These are phyloP conservation scores for Drosophila ochracea DNA, from an alignment of 2,888 invertebrate genomes.

Conservation along the genomic window DNA sequence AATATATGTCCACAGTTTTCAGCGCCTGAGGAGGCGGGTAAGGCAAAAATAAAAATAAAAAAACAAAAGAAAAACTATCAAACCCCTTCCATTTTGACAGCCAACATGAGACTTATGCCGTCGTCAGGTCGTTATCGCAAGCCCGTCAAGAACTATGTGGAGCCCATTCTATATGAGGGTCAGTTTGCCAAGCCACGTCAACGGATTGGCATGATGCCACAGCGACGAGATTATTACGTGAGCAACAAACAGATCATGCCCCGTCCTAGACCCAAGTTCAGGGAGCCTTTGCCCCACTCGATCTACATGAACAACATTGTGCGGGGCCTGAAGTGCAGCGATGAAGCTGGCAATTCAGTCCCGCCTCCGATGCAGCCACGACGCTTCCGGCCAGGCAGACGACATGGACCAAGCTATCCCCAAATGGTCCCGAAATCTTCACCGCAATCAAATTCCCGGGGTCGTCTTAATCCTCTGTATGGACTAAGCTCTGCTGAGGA, in stretches of 20 bases:
- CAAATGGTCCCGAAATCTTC: background rate
- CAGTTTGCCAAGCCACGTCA: slow-evolving; percentile 61
- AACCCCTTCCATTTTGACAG: background rate
- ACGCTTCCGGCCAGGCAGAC: slow-evolving; percentile 33
- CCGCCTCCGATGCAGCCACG: background rate
- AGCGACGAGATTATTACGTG: slow-evolving; percentile 57
- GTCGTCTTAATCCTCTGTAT: slow-evolving; percentile 1
- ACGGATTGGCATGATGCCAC: slow-evolving; percentile 30
- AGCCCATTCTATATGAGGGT: slow-evolving; percentile 70
- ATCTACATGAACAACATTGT: slow-evolving; percentile 74
- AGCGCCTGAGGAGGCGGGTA: slow-evolving; percentile 37
- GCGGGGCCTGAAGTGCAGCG: slow-evolving; percentile 63
- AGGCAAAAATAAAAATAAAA: background rate
- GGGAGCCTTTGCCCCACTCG: slow-evolving; percentile 59
- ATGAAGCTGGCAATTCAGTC: slow-evolving; percentile 29
- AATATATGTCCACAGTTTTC: slow-evolving; percentile 68
- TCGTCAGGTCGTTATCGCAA: slow-evolving; percentile 44
- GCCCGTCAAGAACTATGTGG: slow-evolving; percentile 68
- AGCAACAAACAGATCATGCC: slow-evolving; percentile 70
- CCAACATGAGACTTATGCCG: slow-evolving; percentile 10
- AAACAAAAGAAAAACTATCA: background rate
- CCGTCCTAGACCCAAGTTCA: slow-evolving; percentile 53
- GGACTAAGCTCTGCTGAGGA: slow-evolving; percentile 41
- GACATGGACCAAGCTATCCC: background rate
- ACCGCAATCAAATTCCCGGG: background rate